These are phyloP conservation scores for Coregonus clupeaformis DNA, from an alignment of 2,113 vertebrate species.

Conservation along the genomic window DNA sequence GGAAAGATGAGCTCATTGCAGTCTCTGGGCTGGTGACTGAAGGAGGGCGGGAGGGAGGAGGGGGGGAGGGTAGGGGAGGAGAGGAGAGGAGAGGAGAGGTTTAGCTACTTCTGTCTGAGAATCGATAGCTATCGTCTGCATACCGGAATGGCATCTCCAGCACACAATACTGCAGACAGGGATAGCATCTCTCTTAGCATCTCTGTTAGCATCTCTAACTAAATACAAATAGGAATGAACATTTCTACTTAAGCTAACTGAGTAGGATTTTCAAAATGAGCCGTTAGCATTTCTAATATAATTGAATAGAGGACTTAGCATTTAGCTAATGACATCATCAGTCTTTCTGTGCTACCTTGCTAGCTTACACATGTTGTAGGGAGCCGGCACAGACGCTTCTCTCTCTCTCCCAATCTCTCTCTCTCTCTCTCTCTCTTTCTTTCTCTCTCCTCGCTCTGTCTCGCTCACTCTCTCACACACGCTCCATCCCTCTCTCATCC, in stretches of 20 bases:
- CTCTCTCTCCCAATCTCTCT: conserved; percentile 25
- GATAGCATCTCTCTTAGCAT: neutral
- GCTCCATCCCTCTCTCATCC: conserved; percentile 23
- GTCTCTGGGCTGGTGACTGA: conserved; percentile 64
- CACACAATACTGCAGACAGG: neutral
- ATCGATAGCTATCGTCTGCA: conserved; percentile 62
- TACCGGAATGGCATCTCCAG: neutral
- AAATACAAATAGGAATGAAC: conserved; percentile 11
- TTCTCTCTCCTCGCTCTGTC: conserved; percentile 12
- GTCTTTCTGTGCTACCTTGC: neutral
- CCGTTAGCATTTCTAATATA: neutral
- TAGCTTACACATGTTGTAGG: conserved; percentile 25
- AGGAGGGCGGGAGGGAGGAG: conserved; percentile 36
- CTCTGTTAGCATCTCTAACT: neutral
- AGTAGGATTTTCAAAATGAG: neutral
- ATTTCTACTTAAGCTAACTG: conserved; percentile 10
- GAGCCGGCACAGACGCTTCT: conserved; percentile 21
- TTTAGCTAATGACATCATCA: neutral
- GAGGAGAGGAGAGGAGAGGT: conserved; percentile 21
- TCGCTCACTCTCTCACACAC: conserved; percentile 14
- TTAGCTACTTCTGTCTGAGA: conserved; percentile 48
- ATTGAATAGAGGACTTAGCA: neutral
- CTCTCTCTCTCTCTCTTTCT: conserved; percentile 11
- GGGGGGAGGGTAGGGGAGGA: conserved; percentile 9
- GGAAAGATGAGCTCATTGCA: conserved; percentile 72